Conservation (phyloP, 2,888 invertebrate species). For the Metellina segmentata region DNA sequence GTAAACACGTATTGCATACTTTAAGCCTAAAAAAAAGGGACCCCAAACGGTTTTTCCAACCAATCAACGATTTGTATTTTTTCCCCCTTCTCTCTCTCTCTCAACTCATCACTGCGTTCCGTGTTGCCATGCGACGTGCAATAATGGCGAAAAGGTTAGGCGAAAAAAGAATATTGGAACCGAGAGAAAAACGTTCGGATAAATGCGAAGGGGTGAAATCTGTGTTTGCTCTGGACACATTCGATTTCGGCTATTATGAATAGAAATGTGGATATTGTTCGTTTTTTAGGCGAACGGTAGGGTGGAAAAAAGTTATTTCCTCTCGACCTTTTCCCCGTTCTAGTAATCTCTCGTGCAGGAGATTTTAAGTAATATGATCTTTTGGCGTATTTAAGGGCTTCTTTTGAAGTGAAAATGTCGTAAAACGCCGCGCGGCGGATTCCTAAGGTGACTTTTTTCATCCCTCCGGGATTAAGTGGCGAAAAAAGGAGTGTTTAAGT, state of each 20-base stretch:
- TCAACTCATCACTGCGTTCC: constrained; percentile 48
- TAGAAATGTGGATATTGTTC: constrained; percentile 67
- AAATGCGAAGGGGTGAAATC: constrained; percentile 38
- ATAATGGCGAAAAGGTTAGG: constrained; percentile 64
- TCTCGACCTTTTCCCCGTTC: not conserved
- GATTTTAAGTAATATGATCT: constrained; percentile 48
- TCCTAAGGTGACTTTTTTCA: not conserved
- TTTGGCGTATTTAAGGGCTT: not conserved
- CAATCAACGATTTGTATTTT: constrained; percentile 53
- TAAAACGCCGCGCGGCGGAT: not conserved
- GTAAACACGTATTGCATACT: constrained; percentile 43
- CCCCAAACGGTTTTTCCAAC: constrained; percentile 51
- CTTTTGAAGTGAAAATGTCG: not conserved
- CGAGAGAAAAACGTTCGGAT: constrained; percentile 36
- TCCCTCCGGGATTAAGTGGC: not conserved
- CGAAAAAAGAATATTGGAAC: constrained; percentile 48
- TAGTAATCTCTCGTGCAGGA: constrained; percentile 21
- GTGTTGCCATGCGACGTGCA: constrained; percentile 64
- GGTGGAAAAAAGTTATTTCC: not conserved
- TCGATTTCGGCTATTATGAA: constrained; percentile 68
- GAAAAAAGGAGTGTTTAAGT: not conserved
- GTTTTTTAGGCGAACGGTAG: constrained; percentile 32
- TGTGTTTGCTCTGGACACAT: constrained; percentile 60
- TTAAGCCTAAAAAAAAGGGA: constrained; percentile 32
- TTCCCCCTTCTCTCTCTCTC: constrained; percentile 5